Evolutionary conservation across 2,113 vertebrate genomes (phyloP).

Genomic region (Orthonyx spaldingii): DNA sequence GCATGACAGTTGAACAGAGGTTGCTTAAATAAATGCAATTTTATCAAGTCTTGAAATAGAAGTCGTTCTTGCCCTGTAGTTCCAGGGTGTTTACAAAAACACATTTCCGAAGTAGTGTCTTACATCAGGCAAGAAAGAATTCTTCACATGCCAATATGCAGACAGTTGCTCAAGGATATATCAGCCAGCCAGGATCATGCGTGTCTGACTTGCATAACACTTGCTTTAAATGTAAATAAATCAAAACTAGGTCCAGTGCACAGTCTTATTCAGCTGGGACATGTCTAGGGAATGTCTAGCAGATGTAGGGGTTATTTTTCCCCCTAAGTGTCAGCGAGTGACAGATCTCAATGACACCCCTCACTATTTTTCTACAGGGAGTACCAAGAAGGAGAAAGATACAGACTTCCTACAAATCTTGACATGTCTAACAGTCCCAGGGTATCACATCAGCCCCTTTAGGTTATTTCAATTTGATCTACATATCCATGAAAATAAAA

Average conservation of each 20-base stretch:
- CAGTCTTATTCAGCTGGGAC: background rate
- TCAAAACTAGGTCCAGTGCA: conserved; percentile 6
- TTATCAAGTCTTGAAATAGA: background rate
- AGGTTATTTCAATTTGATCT: conserved; percentile 60
- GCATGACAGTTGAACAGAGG: background rate
- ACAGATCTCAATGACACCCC: conserved; percentile 54
- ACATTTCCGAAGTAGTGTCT: background rate
- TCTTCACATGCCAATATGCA: background rate
- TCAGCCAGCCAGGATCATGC: background rate
- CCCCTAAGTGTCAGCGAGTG: background rate
- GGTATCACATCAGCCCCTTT: conserved; percentile 31
- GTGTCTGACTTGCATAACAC: background rate
- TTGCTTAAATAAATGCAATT: background rate
- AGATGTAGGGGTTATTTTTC: background rate
- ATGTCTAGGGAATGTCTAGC: background rate
- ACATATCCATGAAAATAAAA: conserved; percentile 61
- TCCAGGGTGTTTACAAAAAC: conserved; percentile 17
- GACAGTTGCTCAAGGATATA: conserved; percentile 48
- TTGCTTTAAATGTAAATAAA: conserved; percentile 41
- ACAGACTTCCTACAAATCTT: conserved; percentile 11
- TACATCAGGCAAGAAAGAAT: background rate
- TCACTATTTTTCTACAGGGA: conserved; percentile 52
- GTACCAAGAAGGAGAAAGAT: background rate
- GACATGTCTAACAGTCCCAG: conserved; percentile 29
- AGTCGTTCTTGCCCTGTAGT: background rate